Evolutionary conservation across 2,888 invertebrate species (phyloP).

Genomic region (Aquatica leii): DNA sequence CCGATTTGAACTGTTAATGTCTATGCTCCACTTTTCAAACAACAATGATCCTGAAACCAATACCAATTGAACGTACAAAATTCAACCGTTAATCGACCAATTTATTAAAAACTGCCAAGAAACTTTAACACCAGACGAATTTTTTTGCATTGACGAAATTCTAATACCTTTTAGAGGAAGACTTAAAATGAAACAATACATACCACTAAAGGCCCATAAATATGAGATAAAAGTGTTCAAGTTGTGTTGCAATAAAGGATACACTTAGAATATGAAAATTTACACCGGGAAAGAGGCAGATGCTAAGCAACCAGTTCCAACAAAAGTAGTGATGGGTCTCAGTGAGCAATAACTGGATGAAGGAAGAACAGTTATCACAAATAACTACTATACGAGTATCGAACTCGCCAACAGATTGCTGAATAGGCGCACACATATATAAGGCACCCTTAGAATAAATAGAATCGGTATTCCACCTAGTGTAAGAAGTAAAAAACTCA

Average conservation of each 20-base stretch:
- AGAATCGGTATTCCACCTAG: background rate
- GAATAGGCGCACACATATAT: background rate
- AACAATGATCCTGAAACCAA: background rate
- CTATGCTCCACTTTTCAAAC: background rate
- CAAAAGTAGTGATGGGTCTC: constrained; percentile 31
- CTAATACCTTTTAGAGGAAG: constrained; percentile 15
- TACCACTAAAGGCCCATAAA: constrained; percentile 22
- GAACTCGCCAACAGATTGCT: background rate
- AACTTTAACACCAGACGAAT: background rate
- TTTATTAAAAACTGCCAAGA: background rate
- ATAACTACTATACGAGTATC: background rate
- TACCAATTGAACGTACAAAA: background rate
- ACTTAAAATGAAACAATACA: constrained; percentile 16
- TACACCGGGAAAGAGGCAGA: constrained; percentile 10
- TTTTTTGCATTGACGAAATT: background rate
- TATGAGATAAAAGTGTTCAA: constrained; percentile 21
- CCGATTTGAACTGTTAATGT: background rate
- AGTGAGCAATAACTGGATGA: background rate
- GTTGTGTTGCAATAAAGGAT: constrained; percentile 9
- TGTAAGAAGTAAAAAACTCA: background rate
- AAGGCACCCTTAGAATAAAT: background rate
- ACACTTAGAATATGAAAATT: constrained; percentile 13
- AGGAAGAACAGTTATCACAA: no score
- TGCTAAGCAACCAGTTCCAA: constrained; percentile 3
- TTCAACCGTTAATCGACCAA: background rate